These are phyloP conservation scores for Aurelia sp. DNA, from an alignment of 30 jellyfish, hydroid and myxozoan genomes.

Conservation along the genomic window DNA sequence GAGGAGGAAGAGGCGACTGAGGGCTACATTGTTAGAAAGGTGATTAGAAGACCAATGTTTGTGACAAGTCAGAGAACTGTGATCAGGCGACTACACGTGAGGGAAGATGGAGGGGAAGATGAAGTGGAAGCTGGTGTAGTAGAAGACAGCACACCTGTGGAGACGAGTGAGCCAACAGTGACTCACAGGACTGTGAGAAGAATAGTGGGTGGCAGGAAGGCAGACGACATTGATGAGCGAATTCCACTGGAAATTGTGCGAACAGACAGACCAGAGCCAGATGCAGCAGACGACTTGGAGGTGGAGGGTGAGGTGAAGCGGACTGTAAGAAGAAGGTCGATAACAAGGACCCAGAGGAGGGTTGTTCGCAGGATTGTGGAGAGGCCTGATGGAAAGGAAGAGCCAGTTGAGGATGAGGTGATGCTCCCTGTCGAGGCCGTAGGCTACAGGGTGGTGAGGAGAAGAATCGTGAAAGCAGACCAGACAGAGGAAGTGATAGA, in stretches of 20 bases:
- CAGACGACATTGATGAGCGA: conserved; percentile 36
- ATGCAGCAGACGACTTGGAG: conserved; percentile 53
- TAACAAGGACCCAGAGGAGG: conserved; percentile 67
- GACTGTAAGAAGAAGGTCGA: conserved; percentile 69
- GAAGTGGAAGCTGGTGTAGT: conserved; percentile 48
- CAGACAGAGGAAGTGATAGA: conserved; percentile 31
- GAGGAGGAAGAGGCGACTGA: conserved; percentile 57
- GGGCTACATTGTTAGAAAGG: conserved; percentile 52
- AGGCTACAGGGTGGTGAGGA: conserved; percentile 41
- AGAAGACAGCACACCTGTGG: conserved; percentile 48
- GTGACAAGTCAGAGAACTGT: conserved; percentile 79
- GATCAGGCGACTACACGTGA: conserved; percentile 20
- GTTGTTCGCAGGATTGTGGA: conserved; percentile 74
- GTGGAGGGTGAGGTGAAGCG: conserved; percentile 71
- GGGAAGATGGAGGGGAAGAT: conserved; percentile 49
- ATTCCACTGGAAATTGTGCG: conserved; percentile 67
- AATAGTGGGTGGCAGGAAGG: conserved; percentile 45
- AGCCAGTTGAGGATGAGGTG: conserved; percentile 48
- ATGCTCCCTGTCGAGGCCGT: conserved; percentile 53
- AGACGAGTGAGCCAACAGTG: conserved; percentile 53
- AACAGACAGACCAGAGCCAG: conserved; percentile 77
- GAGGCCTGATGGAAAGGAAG: conserved; percentile 33
- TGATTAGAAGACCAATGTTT: conserved; percentile 70
- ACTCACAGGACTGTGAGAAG: conserved; percentile 66
- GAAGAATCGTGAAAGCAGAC: conserved; percentile 58